Evolutionary conservation across 2,797 vertebrate species (phyloP).

Genomic region (Hybognathus amarus): DNA sequence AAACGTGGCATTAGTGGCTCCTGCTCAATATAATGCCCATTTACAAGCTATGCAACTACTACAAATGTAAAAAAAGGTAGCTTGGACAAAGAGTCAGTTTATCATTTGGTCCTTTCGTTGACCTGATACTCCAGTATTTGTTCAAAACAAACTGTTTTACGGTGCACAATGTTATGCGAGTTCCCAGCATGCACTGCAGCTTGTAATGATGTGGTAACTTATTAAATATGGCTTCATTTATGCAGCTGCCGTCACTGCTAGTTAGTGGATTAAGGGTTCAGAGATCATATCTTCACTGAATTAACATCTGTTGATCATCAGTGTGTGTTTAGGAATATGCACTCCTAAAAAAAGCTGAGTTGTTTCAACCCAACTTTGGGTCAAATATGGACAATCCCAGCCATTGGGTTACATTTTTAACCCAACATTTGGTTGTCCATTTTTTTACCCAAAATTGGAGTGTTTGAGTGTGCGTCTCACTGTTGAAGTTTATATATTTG

Average conservation of each 20-base stretch:
- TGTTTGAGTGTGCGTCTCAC: background rate
- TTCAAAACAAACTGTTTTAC: too few species aligned
- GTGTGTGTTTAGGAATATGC: background rate
- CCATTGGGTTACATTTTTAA: too few species aligned
- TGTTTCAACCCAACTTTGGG: too few species aligned
- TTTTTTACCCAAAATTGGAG: too few species aligned
- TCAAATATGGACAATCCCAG: too few species aligned
- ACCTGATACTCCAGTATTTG: too few species aligned
- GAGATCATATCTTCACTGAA: too few species aligned
- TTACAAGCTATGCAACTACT: background rate
- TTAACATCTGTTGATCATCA: too few species aligned
- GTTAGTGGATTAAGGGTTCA: background rate
- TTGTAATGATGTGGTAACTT: background rate
- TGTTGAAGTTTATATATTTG: background rate
- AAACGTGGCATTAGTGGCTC: too few species aligned
- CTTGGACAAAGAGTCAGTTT: background rate
- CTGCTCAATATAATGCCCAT: background rate
- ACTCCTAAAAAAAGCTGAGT: too few species aligned
- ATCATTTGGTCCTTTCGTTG: background rate
- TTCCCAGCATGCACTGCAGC: background rate
- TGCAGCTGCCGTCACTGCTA: background rate
- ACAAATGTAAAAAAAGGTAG: background rate
- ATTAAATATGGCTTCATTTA: background rate
- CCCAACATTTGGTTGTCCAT: too few species aligned
- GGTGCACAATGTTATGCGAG: background rate